Percentiles rank a stretch among this genome's conserved stretches.
Evolutionary conservation across 2,888 invertebrate genomes (phyloP).

Genomic region (Stenurella melanura): DNA sequence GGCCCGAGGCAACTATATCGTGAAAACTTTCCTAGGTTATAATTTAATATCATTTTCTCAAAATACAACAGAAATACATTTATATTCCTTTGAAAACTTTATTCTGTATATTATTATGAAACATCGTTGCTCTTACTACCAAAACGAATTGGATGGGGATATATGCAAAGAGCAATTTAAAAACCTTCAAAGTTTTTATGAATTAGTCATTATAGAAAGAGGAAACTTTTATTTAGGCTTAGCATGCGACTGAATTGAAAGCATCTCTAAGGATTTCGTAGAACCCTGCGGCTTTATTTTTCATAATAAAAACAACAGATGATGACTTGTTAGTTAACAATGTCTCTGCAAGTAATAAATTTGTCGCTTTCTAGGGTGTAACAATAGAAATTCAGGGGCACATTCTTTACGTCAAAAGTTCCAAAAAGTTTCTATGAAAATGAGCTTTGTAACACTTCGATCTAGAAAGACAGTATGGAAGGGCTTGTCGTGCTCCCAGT

Average conservation of each 20-base stretch:
- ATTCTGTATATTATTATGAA: neutral
- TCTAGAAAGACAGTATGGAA: too few relatives aligned
- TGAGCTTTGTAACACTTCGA: too few relatives aligned
- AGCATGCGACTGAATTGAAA: neutral
- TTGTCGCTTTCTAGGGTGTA: too few relatives aligned
- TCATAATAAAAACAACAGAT: too few relatives aligned
- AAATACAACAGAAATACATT: slow-evolving; percentile 6
- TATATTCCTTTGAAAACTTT: neutral
- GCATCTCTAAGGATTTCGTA: too few relatives aligned
- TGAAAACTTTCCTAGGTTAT: neutral
- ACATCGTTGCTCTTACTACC: neutral
- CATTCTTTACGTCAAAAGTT: too few relatives aligned
- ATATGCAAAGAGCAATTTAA: neutral
- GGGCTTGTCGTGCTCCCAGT: too few relatives aligned
- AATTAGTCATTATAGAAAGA: neutral
- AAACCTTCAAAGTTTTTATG: neutral
- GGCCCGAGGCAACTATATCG: neutral
- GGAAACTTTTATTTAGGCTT: neutral
- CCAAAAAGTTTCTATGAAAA: too few relatives aligned
- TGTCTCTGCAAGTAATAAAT: too few relatives aligned
- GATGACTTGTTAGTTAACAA: too few relatives aligned
- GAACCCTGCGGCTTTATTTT: too few relatives aligned
- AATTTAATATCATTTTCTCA: slow-evolving; percentile 1
- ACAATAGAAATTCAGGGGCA: too few relatives aligned
- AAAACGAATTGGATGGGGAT: neutral